phyloP scores from a whole-genome alignment of 2,113 vertebrate genomes.

The Hyla sarda region DNA sequence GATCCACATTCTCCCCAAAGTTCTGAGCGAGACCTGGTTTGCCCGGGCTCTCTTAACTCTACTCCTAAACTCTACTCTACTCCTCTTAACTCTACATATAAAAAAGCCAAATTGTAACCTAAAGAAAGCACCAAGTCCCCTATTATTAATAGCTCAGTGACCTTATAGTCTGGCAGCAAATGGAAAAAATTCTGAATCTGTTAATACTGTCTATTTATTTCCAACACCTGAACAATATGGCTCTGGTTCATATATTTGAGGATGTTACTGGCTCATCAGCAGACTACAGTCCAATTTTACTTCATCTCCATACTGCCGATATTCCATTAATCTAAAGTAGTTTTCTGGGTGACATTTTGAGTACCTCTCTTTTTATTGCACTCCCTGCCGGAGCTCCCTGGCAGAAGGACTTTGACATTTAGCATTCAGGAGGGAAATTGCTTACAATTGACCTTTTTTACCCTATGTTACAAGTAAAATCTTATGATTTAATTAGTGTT shows the following conservation, averaged over 20 bases:
- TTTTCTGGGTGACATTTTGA: conserved; percentile 55
- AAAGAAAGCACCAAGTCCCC: not conserved
- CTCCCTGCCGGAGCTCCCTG: conserved; percentile 42
- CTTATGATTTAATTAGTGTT: conserved; percentile 49
- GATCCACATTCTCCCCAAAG: too few relatives aligned
- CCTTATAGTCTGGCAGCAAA: not conserved
- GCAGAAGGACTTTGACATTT: conserved; percentile 57
- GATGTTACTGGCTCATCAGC: conserved; percentile 25
- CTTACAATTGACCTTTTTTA: conserved; percentile 53
- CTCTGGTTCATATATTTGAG: conserved; percentile 22
- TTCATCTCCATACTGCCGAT: conserved; percentile 19
- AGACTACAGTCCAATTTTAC: conserved; percentile 35
- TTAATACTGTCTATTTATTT: not conserved
- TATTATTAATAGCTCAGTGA: not conserved
- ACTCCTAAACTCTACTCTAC: too few relatives aligned
- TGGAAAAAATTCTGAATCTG: not conserved
- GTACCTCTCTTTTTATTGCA: conserved; percentile 51
- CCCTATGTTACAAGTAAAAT: conserved; percentile 51
- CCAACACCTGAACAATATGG: not conserved
- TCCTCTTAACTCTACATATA: too few relatives aligned
- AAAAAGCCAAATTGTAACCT: too few relatives aligned
- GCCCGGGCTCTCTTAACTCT: too few relatives aligned
- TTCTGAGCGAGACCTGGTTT: too few relatives aligned
- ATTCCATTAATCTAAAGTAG: conserved; percentile 39
- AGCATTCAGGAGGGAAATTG: conserved; percentile 49